Base-by-base conservation (phyloP, 2,113 vertebrate genomes). In the Spilogale gracilis region DNA sequence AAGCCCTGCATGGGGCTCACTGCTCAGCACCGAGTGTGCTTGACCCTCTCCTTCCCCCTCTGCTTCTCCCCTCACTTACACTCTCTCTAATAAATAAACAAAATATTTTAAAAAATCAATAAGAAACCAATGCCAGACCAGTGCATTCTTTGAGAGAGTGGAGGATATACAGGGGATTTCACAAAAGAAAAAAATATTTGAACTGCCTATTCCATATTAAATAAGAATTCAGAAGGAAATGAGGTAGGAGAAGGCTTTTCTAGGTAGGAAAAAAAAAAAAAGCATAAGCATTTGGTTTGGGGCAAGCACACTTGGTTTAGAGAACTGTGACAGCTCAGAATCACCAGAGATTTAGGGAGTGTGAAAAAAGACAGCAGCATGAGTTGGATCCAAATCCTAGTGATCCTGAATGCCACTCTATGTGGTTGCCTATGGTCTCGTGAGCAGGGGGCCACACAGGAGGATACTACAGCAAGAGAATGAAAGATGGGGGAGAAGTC, bases 371-470 rank as follows among this genome's bases (percentile, higher is more conserved):
- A 0, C 6, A 32, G 12, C 60, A 69, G 12, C 60, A 69, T 56
- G 63, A 10, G 48, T 1, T 6, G 4, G 25, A 67, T 3, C 1
- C 9, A 5, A 16, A 30, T 2, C 11, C 0, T 2, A 11, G 14
- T 2, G 3, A 60, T 20, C 9, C 81, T 21, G 0, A 1, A 0
- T 0, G 6, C 1, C 52, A 5, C 0, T 45, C 18, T 12, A 9
- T 3, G 16, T 25, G 12, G 0, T 21, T 48, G 43, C 11, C 2
- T 20, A 8, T 27, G 45, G 4, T 65, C 25, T 14, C 30, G 32
- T 8, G 27, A n/a, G 10, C 3, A 32, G 25, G 4, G 27, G 1
- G 56, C 43, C 23, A 18, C 71, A 48, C 25, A 23, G 54, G 45
- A 76, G 87, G 54, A 25, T 2, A 65, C 10, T 21, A 20, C 1